Evolutionary conservation across 2,113 vertebrate genomes (phyloP), one percentile per base, ranked within the genome.

Genomic region (Nerophis ophidion): DNA sequence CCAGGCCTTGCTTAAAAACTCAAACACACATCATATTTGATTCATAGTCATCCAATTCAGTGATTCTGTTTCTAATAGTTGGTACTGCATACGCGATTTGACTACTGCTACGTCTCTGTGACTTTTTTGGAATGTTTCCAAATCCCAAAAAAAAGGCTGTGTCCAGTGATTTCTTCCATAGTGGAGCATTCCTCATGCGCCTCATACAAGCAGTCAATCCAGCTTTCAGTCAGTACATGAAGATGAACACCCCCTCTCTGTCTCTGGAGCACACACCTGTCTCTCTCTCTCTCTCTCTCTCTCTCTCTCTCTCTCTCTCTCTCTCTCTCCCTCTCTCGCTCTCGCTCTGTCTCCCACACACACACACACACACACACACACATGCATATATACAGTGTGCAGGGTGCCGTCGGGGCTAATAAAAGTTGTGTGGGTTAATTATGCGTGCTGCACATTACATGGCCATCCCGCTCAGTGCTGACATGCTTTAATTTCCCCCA

Each of bases 401-500:
- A 66, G 53, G 1, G 66, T 7, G 61, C 81, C 61, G 3, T 15
- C 35, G 70, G 72, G 81, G 54, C 70, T 75, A 66, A 61, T 84
- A 77, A 84, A 77, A 0, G 40, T 57, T 64, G 65, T 63, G 60
- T 5, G 59, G 76, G 84, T 75, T 84, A 86, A 86, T 82, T 84
- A 79, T 67, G 74, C 74, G 47, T 68, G 58, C 68, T 49, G 15
- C 53, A 60, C 51, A 48, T 80, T 82, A 81, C 69, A 65, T 60
- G 72, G 45, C 52, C 34, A 50, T 26, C 72, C 72, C 57, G 78
- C 71, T 82, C 80, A 60, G 49, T 59, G 58, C 66, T 70, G 60
- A 81, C 74, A 70, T n/a, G 66, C 74, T 74, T 26, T 86, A 69
- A 86, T 81, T 81, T 81, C 71, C 75, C 69, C n/a, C 9, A 70